Base-by-base conservation (phyloP, 2,888 invertebrate genomes). In the Dryobotodes eremita region DNA sequence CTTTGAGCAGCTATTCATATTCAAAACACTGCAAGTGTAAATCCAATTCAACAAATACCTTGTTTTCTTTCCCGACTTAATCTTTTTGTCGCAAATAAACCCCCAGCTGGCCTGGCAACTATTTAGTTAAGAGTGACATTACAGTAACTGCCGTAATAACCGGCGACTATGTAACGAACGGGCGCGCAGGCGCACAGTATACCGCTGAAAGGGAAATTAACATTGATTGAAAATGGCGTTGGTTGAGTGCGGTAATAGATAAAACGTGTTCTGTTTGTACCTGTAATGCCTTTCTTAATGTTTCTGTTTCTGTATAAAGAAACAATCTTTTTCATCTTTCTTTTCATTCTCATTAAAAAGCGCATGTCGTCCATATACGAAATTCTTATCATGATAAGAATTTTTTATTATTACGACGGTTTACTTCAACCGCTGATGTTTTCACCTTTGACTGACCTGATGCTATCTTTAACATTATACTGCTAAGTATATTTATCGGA, bases 121-220 rank as follows among this genome's bases (percentile, higher is more conserved):
- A 36, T 36, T 36, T 36, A 82, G 79, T 88, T 85, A 78, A 57
- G 74, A 75, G 59, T 81, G 75, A 79, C 80, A 76, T 75, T 81
- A 70, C 65, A 75, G 69, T 76, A 72, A 75, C 76, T 80, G 76
- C 71, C 71, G 73, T 75, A 80, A 75, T 59, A 75, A 79, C 79
- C 72, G 85, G 69, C 55, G 72, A 85, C 75, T 84, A 79, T 87
- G 75, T 84, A 86, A 80, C 70, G 69, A 82, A 76, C 80, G 59
- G 75, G 53, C 55, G 79, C 68, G 66, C 83, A 64, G 46, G 72
- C 71, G 75, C 76, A 89, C 65, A 78, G 26, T 71, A 68, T 62
- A 72, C 74, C 66, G 48, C 71, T 82, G 86, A 89, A 85, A 89
- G 77, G 83, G 85, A 89, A 89, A 88, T 85, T 80, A 82, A 71